These are phyloP conservation scores for Drosophila lowei DNA, from an alignment of 1,140 invertebrate genomes.

Conservation along the genomic window DNA sequence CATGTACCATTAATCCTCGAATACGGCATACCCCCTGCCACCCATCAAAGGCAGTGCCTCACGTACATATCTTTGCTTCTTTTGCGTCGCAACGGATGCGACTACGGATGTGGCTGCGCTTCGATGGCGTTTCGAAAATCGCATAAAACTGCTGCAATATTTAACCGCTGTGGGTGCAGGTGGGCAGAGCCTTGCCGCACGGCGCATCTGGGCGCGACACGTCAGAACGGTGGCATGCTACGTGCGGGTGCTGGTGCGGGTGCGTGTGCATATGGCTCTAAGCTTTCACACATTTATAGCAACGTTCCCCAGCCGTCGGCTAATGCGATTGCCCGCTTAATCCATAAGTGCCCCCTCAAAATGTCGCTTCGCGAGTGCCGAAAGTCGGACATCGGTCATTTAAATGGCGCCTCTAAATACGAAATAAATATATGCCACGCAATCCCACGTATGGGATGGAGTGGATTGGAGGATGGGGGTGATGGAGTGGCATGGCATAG, in stretches of 20 bases:
- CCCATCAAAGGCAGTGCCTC: constrained; percentile 5
- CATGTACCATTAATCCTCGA: constrained; percentile 24
- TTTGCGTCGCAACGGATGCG: constrained; percentile 39
- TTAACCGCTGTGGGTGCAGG: constrained; percentile 30
- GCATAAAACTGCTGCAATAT: constrained; percentile 56
- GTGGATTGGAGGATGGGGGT: constrained; percentile 8
- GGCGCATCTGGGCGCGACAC: constrained; percentile 12
- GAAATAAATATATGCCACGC: no score
- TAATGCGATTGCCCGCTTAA: constrained; percentile 57
- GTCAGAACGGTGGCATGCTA: constrained; percentile 10
- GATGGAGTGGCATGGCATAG: constrained; percentile 19
- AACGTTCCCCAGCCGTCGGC: constrained; percentile 1
- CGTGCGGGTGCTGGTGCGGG: neutral
- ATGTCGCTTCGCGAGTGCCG: constrained; percentile 25
- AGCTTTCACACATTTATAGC: constrained; percentile 38
- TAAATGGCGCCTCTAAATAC: constrained; percentile 51
- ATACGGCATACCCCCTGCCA: constrained; percentile 22
- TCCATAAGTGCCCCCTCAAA: constrained; percentile 26
- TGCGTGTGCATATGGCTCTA: constrained; percentile 31
- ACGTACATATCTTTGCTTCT: neutral
- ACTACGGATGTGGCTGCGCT: constrained; percentile 60
- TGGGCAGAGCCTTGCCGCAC: neutral
- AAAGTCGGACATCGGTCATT: constrained; percentile 60
- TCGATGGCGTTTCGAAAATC: constrained; percentile 35
- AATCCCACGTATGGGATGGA: no score